A percentile compares a stretch with the other conserved stretches of the same genome.
These are phyloP conservation scores for Ochotona princeps DNA, from an alignment of 2,113 vertebrate genomes.

Conservation along the genomic window DNA sequence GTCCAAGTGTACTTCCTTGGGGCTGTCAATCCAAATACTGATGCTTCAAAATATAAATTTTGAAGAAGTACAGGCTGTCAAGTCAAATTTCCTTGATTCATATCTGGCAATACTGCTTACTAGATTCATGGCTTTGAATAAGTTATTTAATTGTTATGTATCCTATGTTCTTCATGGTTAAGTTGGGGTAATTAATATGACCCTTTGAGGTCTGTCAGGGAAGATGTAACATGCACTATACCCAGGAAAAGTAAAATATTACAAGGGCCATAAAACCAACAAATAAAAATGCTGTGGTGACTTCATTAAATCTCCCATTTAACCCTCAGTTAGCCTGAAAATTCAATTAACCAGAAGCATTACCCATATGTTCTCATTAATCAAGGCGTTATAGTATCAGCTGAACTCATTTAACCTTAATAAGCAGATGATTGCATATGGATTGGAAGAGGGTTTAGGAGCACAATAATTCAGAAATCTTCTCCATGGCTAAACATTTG, in stretches of 20 bases:
- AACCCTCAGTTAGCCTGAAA: conserved; percentile 76
- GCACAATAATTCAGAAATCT: conserved; percentile 52
- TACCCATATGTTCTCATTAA: conserved; percentile 68
- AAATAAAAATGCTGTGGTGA: conserved; percentile 52
- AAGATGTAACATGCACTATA: conserved; percentile 2
- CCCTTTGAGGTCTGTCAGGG: neutral
- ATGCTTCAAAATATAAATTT: neutral
- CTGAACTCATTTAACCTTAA: conserved; percentile 78
- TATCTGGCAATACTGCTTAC: neutral
- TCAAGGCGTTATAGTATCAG: conserved; percentile 73
- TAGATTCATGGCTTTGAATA: neutral
- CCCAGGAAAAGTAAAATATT: conserved; percentile 11
- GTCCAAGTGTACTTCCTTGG: too few relatives aligned
- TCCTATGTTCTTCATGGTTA: neutral
- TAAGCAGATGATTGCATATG: conserved; percentile 69
- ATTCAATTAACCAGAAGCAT: conserved; percentile 76
- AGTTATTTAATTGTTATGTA: neutral
- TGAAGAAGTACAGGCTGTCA: neutral
- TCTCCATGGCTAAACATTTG: neutral
- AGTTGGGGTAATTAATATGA: neutral
- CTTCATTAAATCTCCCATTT: conserved; percentile 73
- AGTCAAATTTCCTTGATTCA: neutral
- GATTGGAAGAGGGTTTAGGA: conserved; percentile 46
- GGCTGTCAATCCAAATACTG: too few relatives aligned
- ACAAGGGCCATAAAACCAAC: conserved; percentile 52